Evolutionary conservation across 2,888 invertebrate genomes (phyloP).

Genomic region (Carterocephalus palaemon): DNA sequence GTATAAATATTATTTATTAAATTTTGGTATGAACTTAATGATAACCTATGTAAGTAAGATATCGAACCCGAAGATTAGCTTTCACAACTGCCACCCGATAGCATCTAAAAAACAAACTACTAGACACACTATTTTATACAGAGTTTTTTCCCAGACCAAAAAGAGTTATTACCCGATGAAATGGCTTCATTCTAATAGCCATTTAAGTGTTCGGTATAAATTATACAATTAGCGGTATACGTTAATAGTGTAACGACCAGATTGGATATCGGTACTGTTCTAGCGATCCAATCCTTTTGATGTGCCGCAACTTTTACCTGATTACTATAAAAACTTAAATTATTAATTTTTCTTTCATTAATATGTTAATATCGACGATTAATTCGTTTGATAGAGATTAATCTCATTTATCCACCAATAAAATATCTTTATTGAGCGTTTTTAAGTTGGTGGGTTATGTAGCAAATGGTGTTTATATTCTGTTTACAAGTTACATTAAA

Average conservation of each 20-base stretch:
- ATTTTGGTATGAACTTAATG: no score
- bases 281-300: conserved; percentile 38
- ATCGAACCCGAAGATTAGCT: no score
- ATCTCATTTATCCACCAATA: conserved; percentile 10
- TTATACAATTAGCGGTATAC: conserved; percentile 41
- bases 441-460: no score
- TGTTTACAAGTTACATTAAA: no score
- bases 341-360: conserved; percentile 46
- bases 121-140: no score
- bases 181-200: conserved; percentile 26
- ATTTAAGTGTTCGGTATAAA: conserved; percentile 33
- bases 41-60: no score
- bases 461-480: no score
- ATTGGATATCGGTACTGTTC: conserved; percentile 1
- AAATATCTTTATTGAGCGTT: conserved; percentile 15
- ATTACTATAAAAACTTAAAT: conserved; percentile 52
- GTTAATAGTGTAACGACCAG: conserved; percentile 29
- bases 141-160: no score
- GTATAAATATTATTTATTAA: no score
- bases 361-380: conserved; percentile 55
- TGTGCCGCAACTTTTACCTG: conserved; percentile 51
- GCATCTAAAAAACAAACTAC: no score
- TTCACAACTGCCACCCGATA: no score
- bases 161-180: no score
- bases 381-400: conserved; percentile 30